Conservation (phyloP, 2,797 vertebrate genomes). For the Crenichthys baileyi region DNA sequence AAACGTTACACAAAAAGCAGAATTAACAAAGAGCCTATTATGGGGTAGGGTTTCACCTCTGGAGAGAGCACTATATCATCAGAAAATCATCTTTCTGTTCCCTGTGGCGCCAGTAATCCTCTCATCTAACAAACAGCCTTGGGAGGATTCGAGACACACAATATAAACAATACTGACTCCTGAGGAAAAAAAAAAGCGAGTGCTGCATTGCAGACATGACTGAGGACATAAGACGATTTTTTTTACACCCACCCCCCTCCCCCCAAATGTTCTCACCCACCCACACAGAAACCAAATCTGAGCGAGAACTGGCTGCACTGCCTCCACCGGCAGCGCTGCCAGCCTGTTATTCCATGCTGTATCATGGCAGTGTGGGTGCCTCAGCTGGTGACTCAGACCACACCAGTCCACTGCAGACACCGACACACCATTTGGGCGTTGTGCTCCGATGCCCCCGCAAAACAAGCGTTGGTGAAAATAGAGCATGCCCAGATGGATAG, state of each 20-base stretch:
- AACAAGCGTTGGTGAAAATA: slow-evolving; percentile 69
- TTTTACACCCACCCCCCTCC: slow-evolving; percentile 3
- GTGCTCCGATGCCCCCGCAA: slow-evolving; percentile 62
- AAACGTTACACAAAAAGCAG: slow-evolving; percentile 56
- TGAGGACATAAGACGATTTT: slow-evolving; percentile 60
- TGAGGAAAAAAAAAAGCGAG: slow-evolving; percentile 42
- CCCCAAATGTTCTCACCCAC: slow-evolving; percentile 46
- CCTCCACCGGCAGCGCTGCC: slow-evolving; percentile 56
- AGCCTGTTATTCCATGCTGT: slow-evolving; percentile 67
- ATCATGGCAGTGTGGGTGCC: slow-evolving; percentile 67
- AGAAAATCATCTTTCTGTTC: slow-evolving; percentile 65
- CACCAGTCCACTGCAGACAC: slow-evolving; percentile 71
- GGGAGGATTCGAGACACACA: slow-evolving; percentile 59
- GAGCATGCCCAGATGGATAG: slow-evolving; percentile 67
- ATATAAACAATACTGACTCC: slow-evolving; percentile 67
- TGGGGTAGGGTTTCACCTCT: slow-evolving; percentile 57
- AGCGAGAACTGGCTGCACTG: slow-evolving; percentile 38
- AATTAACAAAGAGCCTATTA: slow-evolving; percentile 64
- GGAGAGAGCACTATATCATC: slow-evolving; percentile 65
- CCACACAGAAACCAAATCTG: slow-evolving; percentile 68
- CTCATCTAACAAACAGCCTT: slow-evolving; percentile 69
- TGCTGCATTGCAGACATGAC: slow-evolving; percentile 78
- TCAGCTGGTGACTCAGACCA: slow-evolving; percentile 74
- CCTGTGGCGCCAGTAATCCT: slow-evolving; percentile 67
- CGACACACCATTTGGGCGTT: slow-evolving; percentile 69